Conservation (phyloP, 2,888 invertebrate genomes). For the Perizoma affinitatum region DNA sequence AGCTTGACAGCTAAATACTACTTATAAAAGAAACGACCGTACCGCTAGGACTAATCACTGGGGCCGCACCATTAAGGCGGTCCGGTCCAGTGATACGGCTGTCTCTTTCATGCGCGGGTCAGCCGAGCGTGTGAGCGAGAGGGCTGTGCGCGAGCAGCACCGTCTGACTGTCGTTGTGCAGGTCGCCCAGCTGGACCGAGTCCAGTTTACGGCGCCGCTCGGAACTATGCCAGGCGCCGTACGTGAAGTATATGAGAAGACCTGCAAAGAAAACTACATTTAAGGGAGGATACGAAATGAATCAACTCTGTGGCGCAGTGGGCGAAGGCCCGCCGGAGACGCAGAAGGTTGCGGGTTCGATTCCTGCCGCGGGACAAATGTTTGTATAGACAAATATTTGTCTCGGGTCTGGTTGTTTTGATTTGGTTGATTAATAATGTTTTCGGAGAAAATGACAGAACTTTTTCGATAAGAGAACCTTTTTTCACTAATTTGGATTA, state of each 20-base stretch:
- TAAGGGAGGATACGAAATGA: too few species aligned
- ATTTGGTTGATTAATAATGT: too few species aligned
- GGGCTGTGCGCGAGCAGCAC: conserved; percentile 57
- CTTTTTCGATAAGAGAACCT: too few species aligned
- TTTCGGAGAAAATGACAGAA: too few species aligned
- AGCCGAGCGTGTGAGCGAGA: conserved; percentile 47
- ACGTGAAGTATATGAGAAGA: conserved; percentile 88
- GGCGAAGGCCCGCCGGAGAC: too few species aligned
- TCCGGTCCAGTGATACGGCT: background rate
- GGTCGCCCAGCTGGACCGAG: conserved; percentile 56
- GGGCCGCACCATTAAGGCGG: too few species aligned
- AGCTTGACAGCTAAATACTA: conserved; percentile 53
- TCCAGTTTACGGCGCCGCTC: conserved; percentile 70
- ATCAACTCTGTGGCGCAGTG: too few species aligned
- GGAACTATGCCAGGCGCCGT: conserved; percentile 88
- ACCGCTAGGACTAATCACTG: conserved; percentile 54
- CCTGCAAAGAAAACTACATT: conserved; percentile 71
- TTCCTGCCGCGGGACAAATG: too few species aligned
- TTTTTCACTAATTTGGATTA: too few species aligned
- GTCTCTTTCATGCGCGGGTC: conserved; percentile 46
- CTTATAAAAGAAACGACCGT: conserved; percentile 71
- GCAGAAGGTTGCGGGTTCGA: too few species aligned
- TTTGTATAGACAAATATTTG: too few species aligned
- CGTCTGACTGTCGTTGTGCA: conserved; percentile 70
- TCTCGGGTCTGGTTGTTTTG: too few species aligned